Evolutionary conservation across 2,797 vertebrate genomes (phyloP).

Genomic region (Lacerta viridis): DNA sequence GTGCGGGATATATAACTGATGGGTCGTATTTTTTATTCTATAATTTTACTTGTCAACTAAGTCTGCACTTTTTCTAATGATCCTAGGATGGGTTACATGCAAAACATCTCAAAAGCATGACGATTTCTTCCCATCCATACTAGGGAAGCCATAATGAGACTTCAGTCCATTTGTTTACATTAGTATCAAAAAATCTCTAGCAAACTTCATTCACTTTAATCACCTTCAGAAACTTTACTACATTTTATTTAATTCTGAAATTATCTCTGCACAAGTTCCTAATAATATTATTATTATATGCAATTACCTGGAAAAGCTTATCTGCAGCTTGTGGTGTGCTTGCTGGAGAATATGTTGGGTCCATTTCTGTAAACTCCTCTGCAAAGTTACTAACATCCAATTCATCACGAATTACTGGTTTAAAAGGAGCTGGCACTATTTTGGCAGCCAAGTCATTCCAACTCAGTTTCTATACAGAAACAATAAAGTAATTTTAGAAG

Average conservation of each 20-base stretch:
- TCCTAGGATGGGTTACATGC: not conserved
- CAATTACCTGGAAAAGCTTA: conserved; percentile 94
- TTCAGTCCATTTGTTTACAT: not conserved
- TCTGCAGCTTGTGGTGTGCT: conserved; percentile 96
- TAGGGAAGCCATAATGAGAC: not conserved
- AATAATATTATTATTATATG: not conserved
- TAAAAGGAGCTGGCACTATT: conserved; percentile 93
- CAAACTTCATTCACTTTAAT: conserved; percentile 8
- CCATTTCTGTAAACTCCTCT: conserved; percentile 99
- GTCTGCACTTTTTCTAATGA: no score
- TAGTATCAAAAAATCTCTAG: not conserved
- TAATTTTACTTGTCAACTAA: no score
- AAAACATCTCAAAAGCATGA: not conserved
- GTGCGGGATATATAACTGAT: not conserved
- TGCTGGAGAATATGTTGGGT: conserved; percentile 97
- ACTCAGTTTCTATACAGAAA: conserved; percentile 89
- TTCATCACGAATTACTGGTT: conserved; percentile 95
- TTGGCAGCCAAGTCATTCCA: conserved; percentile 98
- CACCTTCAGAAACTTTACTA: not conserved
- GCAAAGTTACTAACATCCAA: conserved; percentile 99
- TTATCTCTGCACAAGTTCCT: not conserved
- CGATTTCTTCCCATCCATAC: not conserved
- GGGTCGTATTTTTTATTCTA: no score
- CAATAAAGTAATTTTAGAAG: conserved; percentile 47
- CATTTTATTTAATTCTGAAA: conserved; percentile 11